Evolutionary conservation across 2,888 invertebrate species (phyloP).

Genomic region (Drosophila multiciliata): DNA sequence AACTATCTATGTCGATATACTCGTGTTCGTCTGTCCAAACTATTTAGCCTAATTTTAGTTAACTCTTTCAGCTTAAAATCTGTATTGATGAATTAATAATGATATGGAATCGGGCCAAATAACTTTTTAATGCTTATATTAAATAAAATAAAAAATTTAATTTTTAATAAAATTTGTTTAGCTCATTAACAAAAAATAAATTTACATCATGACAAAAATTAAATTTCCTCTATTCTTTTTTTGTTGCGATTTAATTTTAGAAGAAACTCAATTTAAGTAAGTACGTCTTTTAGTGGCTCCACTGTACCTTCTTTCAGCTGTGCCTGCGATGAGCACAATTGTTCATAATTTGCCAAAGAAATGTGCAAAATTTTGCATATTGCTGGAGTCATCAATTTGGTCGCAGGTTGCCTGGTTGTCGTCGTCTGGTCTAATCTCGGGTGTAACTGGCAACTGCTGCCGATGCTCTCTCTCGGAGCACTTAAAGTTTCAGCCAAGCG

Average conservation of each 20-base stretch:
- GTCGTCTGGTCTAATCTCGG: slow-evolving; percentile 55
- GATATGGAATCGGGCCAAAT: background rate
- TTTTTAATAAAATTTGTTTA: background rate
- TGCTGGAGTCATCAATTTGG: slow-evolving; percentile 67
- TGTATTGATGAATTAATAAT: background rate
- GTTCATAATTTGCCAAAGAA: slow-evolving; percentile 52
- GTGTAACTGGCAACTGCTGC: slow-evolving; percentile 26
- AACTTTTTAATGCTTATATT: background rate
- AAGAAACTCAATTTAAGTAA: background rate
- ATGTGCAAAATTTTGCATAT: slow-evolving; percentile 57
- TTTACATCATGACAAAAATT: background rate
- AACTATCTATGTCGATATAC: no score
- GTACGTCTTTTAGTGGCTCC: background rate
- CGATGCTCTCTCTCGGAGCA: slow-evolving; percentile 38
- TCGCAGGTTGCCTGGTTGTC: slow-evolving; percentile 26
- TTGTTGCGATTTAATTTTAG: background rate
- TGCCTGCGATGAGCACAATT: slow-evolving; percentile 43
- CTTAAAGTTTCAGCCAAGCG: slow-evolving; percentile 74
- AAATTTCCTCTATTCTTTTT: no score
- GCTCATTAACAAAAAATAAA: background rate
- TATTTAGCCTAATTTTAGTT: background rate
- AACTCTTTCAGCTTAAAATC: background rate
- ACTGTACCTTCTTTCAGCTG: slow-evolving; percentile 28
- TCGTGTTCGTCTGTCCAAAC: background rate
- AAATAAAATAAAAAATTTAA: background rate